Evolutionary conservation across 2,888 invertebrate species (phyloP), one percentile per base, ranked within the genome.

Genomic region (Netelia fuscicornis): DNA sequence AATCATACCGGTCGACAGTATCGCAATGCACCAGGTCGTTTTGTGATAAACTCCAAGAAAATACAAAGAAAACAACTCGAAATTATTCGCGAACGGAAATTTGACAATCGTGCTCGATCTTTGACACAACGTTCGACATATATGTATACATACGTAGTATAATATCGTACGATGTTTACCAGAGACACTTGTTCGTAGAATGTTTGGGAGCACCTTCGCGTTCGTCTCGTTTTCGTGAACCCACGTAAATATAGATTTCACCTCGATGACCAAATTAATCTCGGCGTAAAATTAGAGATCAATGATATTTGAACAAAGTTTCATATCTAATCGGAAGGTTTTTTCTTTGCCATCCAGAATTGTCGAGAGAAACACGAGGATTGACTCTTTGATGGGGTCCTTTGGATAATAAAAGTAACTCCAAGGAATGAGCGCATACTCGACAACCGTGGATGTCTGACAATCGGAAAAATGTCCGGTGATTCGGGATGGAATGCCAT

Each of bases 401-500:
- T 52, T 48, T 2, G 78, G 68, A 78, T 78, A 70, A 48, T 48
- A 48, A 48, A 13, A 2, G 10, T 48, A 2, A 89, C 84, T 85
- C 85, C 88, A 88, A 91, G 91, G 90, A 88, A 93, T 92, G 91
- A 89, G 89, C 88, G 90, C 87, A 87, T 89, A 83, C 87, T 90
- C 74, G 83, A 89, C 86, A 71, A 81, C 88, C 86, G 88, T 91
- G 89, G 89, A 93, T 90, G 90, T 91, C 89, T 92, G 91, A 92
- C 91, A 88, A 84, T 79, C 83, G 48, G 79, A 91, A 93, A 92
- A 89, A 94, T 94, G 93, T 94, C 93, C 89, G 93, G 93, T 90
- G 93, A 93, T 89, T 93, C 93, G 89, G 95, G 95, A 88, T 95
- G 95, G 95, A 95, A 95, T 86, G 95, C 95, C 88, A 95, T 95